Conservation (phyloP, 1,140 invertebrate species). For the Tachypleus tridentatus region DNA sequence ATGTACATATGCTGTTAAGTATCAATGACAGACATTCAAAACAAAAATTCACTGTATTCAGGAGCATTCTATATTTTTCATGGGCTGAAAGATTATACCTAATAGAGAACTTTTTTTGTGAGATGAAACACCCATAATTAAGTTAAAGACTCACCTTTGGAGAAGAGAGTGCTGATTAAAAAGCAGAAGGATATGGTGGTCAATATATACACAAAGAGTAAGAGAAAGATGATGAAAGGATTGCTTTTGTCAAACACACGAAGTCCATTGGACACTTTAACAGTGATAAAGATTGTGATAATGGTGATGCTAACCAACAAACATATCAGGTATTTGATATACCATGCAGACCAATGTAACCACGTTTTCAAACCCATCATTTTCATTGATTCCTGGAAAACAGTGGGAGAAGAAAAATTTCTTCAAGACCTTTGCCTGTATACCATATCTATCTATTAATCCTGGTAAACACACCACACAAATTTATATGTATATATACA, state of each 20-base stretch:
- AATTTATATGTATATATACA: too few species aligned
- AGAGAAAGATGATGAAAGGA: conserved; percentile 38
- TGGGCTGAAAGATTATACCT: too few species aligned
- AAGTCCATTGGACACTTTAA: conserved; percentile 42
- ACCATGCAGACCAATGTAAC: conserved; percentile 49
- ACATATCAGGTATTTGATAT: conserved; percentile 43
- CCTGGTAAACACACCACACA: too few species aligned
- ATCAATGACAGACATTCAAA: too few species aligned
- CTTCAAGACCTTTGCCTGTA: too few species aligned
- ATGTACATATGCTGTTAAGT: too few species aligned
- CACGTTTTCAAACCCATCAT: conserved; percentile 47
- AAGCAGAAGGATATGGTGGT: conserved; percentile 45
- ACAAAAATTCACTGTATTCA: too few species aligned
- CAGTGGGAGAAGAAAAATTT: conserved; percentile 22
- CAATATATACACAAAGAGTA: conserved; percentile 40
- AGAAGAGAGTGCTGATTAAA: conserved; percentile 45
- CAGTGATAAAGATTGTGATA: conserved; percentile 44
- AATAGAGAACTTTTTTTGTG: too few species aligned
- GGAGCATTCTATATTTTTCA: too few species aligned
- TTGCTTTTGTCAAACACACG: conserved; percentile 40
- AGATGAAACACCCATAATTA: too few species aligned
- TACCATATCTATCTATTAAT: too few species aligned
- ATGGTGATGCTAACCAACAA: conserved; percentile 45
- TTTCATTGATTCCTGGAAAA: conserved; percentile 49
- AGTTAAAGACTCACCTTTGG: conserved; percentile 47